These are phyloP conservation scores for Caenorhabditis sinica DNA, from an alignment of 2,888 invertebrate genomes.

Conservation along the genomic window DNA sequence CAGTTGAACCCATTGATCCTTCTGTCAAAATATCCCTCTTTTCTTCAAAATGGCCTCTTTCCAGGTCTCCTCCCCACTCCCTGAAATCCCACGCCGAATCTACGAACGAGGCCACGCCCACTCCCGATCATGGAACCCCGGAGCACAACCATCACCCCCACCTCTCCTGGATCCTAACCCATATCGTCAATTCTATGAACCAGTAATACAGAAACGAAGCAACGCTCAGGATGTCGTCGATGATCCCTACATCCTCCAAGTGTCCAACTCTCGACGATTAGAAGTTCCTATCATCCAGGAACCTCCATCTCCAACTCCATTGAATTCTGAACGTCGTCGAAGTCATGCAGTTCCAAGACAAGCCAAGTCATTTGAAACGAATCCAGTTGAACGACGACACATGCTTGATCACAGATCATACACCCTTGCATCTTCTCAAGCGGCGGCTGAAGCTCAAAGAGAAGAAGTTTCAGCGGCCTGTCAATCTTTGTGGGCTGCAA, in stretches of 20 bases:
- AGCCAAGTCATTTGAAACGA: conserved; percentile 72
- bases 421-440: conserved; percentile 40
- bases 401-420: conserved; percentile 56
- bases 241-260: conserved; percentile 40
- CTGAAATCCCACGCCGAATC: conserved; percentile 68
- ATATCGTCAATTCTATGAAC: conserved; percentile 58
- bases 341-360: conserved; percentile 61
- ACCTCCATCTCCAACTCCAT: conserved; percentile 50
- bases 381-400: conserved; percentile 42
- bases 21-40: too few species aligned
- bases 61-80: conserved; percentile 73
- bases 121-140: conserved; percentile 75
- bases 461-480: conserved; percentile 69
- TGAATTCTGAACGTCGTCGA: conserved; percentile 28
- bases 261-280: conserved; percentile 29
- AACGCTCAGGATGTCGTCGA: conserved; percentile 14
- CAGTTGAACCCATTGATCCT: too few species aligned
- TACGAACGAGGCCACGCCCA: conserved; percentile 75
- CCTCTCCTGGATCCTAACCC: conserved; percentile 57
- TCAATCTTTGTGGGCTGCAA: conserved; percentile 73
- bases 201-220: conserved; percentile 38
- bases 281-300: conserved; percentile 65
- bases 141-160: conserved; percentile 57
- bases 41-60: conserved; percentile 13
- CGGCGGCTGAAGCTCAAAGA: conserved; percentile 41